Conservation (phyloP, 2,113 vertebrate genomes). For the Stigmatopora argus region DNA sequence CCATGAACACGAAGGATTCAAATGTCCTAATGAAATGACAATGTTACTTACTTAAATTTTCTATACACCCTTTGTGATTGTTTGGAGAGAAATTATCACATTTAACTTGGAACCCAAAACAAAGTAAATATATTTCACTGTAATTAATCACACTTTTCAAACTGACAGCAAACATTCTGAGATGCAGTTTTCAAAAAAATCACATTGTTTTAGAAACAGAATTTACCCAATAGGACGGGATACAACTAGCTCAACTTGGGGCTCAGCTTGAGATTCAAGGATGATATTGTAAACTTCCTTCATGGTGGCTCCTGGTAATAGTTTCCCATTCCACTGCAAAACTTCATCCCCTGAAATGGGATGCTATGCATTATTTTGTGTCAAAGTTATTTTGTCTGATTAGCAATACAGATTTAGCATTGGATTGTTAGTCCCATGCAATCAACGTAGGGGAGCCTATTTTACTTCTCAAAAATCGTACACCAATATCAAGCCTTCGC, state of each 20-base stretch:
- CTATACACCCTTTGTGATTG: conserved; percentile 82
- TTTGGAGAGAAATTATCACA: conserved; percentile 79
- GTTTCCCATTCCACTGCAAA: conserved; percentile 97
- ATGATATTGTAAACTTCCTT: conserved; percentile 99
- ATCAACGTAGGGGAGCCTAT: too few species aligned
- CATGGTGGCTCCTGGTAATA: conserved; percentile 93
- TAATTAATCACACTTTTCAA: conserved; percentile 1
- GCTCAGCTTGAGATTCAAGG: conserved; percentile 95
- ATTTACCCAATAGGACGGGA: conserved; percentile 98
- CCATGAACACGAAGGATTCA: conserved; percentile 30
- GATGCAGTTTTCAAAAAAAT: neutral
- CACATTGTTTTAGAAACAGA: neutral
- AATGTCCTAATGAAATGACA: conserved; percentile 28
- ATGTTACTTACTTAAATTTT: conserved; percentile 83
- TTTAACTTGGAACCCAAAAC: conserved; percentile 63
- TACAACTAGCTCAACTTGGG: conserved; percentile 98
- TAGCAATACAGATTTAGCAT: neutral
- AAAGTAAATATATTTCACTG: conserved; percentile 27
- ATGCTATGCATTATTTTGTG: neutral
- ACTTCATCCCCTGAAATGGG: conserved; percentile 88
- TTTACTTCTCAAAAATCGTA: too few species aligned
- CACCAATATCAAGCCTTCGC: too few species aligned
- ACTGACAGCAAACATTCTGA: too few species aligned
- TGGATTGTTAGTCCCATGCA: neutral
- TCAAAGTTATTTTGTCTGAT: neutral